Base-by-base conservation (phyloP, 1,140 invertebrate genomes). In the Aphidius gifuensis region DNA sequence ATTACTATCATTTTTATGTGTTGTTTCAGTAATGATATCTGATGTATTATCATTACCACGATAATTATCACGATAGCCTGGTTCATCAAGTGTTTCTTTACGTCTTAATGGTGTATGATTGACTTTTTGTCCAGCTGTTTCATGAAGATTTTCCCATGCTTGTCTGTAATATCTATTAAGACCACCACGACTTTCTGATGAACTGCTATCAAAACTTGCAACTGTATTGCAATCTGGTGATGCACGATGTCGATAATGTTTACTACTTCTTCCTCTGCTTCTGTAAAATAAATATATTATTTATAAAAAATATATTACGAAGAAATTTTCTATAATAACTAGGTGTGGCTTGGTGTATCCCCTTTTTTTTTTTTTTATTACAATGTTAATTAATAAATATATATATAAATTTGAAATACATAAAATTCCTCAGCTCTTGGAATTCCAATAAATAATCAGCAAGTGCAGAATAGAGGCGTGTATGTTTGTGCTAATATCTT, bases 101-200 rank as follows among this genome's bases (percentile, higher is more conserved):
- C 88, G 84, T 45, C 84, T 79, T 9, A 87, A 77, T 2, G 84
- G 83, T 47, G 84, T 82, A 69, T 85, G 84, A 55, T 80, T 82
- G 23, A 83, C 78, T 71, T 86, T 86, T 50, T 84, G 84, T 38
- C 87, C 85, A 9, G 90, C 85, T 11, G 90, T 89, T 78, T 93
- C 90, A 73, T 94, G 92, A 5, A 96, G 83, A 75, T 95, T 94
- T 71, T 94, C 92, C 93, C 93, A 96, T 5, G 93, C 93, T 75
- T 93, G 89, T 16, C 92, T 85, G 79, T 96, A 96, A 71, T 89
- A 90, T 68, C 92, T 87, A 76, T 93, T 94, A 57, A 95, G 82
- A 44, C 92, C 86, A 44, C 85, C 88, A 48, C 92, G 84, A 11
- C 91, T 91, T 68, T 93, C 92, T 0, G 91, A 92, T 54, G 90